Evolutionary conservation across 2,113 vertebrate species (phyloP).

Genomic region (Thermophis baileyi): DNA sequence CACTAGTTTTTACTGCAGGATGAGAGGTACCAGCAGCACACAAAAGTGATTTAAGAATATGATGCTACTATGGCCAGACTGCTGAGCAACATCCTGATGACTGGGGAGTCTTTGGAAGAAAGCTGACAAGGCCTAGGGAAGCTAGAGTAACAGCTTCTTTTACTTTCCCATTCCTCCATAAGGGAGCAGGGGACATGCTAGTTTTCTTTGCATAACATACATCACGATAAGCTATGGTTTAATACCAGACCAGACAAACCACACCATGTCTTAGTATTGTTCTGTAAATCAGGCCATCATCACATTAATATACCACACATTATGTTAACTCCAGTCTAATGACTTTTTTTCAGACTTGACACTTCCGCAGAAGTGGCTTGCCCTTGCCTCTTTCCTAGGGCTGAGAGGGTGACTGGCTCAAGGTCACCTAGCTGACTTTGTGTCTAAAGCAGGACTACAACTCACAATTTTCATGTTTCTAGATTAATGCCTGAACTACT

Average conservation of each 20-base stretch:
- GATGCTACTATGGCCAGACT: background rate
- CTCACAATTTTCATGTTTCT: background rate
- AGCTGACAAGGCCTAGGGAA: accelerated
- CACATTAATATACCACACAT: background rate
- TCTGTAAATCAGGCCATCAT: background rate
- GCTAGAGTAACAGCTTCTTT: background rate
- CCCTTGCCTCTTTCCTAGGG: background rate
- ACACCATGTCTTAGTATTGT: background rate
- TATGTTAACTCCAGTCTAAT: background rate
- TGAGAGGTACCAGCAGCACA: background rate
- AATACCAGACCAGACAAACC: background rate
- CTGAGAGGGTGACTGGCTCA: background rate
- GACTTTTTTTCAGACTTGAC: background rate
- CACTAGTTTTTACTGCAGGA: background rate
- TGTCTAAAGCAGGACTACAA: background rate
- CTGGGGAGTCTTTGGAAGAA: background rate
- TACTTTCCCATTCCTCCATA: background rate
- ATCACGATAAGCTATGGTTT: background rate
- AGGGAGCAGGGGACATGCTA: background rate
- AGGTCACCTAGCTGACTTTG: background rate
- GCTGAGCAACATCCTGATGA: background rate
- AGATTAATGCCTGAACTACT: background rate
- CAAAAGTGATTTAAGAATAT: background rate
- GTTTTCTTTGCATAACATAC: background rate
- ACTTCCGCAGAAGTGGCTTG: background rate